Conservation (phyloP, 1,140 invertebrate genomes). For the Wiebesia pumilae region DNA sequence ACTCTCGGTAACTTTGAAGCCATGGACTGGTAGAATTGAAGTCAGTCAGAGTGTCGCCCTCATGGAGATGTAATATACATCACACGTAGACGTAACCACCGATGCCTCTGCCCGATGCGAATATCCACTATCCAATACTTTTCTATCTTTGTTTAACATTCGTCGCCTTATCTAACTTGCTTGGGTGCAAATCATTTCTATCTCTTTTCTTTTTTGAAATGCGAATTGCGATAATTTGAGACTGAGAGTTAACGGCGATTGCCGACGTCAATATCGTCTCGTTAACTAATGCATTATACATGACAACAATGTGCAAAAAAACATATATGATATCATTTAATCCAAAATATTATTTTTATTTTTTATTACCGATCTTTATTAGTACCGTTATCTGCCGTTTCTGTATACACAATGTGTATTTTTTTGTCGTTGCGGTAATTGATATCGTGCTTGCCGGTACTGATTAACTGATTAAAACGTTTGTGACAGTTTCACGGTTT, state of each 20-base stretch:
- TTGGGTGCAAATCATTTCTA: not conserved
- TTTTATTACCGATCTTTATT: not conserved
- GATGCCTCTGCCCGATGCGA: not conserved
- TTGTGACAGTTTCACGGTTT: not conserved
- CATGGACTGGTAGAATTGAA: not conserved
- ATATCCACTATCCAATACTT: not conserved
- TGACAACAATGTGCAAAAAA: not conserved
- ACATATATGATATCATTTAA: not conserved
- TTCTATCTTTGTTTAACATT: not conserved
- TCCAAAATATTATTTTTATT: too few relatives aligned
- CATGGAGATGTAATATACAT: not conserved
- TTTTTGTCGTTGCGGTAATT: not conserved
- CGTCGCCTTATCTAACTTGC: not conserved
- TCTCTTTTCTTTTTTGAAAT: not conserved
- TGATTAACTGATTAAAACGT: not conserved
- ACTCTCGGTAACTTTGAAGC: not conserved
- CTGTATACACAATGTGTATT: not conserved
- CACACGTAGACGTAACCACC: not conserved
- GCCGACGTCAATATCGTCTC: not conserved
- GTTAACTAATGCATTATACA: not conserved
- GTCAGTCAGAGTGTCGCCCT: not conserved
- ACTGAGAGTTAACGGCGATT: not conserved
- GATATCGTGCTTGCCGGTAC: not conserved
- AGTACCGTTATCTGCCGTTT: not conserved
- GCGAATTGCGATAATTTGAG: not conserved